Conservation (phyloP, 2,888 invertebrate genomes). For the Megamerina dolium region DNA sequence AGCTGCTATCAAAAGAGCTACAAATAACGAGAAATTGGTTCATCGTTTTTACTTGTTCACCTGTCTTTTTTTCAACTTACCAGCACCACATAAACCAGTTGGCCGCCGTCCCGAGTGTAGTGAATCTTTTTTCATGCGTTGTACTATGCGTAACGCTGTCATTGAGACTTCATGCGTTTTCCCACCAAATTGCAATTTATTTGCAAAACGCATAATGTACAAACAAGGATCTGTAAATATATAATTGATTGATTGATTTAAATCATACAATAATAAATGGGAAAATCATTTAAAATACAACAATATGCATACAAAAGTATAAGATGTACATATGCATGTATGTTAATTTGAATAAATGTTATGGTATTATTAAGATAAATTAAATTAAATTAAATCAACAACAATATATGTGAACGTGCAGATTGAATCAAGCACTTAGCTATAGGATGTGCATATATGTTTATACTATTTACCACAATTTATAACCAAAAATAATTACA, state of each 20-base stretch:
- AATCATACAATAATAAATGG: neutral
- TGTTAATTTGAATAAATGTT: neutral
- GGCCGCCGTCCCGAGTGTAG: conserved; percentile 94
- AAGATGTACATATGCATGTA: neutral
- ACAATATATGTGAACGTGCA: too few species aligned
- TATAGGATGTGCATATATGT: too few species aligned
- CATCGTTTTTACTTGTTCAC: too few species aligned
- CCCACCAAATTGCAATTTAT: conserved; percentile 83
- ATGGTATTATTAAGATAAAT: too few species aligned
- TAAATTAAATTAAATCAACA: too few species aligned
- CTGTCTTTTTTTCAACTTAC: conserved; percentile 55
- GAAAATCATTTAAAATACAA: conserved; percentile 1
- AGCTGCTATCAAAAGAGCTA: conserved; percentile 89
- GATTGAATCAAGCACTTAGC: too few species aligned
- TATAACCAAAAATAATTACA: too few species aligned
- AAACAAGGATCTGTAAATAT: conserved; percentile 77
- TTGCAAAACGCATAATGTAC: conserved; percentile 91
- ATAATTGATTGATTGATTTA: neutral
- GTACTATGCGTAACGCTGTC: conserved; percentile 88
- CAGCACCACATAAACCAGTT: conserved; percentile 96
- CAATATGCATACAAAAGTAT: neutral
- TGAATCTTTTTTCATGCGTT: conserved; percentile 97
- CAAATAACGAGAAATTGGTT: too few species aligned
- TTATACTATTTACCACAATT: too few species aligned
- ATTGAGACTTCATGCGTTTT: conserved; percentile 93